Percentiles rank a stretch among this genome's conserved stretches.
Evolutionary conservation across 2,113 vertebrate genomes (phyloP).

Genomic region (Struthidea cinerea): DNA sequence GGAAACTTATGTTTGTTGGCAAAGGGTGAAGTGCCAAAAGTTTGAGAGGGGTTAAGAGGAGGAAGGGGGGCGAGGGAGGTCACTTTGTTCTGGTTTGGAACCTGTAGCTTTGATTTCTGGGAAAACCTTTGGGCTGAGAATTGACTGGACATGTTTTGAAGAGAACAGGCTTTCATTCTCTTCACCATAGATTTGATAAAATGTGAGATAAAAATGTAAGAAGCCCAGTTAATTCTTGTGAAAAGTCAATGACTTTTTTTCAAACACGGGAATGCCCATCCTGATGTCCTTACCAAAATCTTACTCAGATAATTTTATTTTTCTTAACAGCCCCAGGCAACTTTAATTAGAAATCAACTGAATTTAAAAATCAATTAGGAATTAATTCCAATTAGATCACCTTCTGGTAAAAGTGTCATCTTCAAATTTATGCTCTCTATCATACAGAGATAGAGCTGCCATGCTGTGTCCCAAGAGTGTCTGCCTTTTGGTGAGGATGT

Average conservation of each 20-base stretch:
- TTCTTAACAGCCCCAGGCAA: neutral
- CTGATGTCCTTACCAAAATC: neutral
- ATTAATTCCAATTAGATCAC: neutral
- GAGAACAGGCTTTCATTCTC: neutral
- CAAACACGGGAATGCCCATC: neutral
- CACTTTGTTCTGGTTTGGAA: neutral
- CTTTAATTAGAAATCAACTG: neutral
- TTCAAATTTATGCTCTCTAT: neutral
- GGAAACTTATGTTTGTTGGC: neutral
- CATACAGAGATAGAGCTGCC: neutral
- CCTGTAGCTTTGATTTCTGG: neutral
- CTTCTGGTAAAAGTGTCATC: neutral
- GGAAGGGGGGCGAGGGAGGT: neutral
- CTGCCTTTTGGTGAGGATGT: neutral
- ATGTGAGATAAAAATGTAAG: neutral
- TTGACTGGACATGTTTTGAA: neutral
- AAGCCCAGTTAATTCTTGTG: neutral
- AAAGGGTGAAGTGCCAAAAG: neutral
- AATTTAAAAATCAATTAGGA: neutral
- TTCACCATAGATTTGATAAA: neutral
- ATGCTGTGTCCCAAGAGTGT: neutral
- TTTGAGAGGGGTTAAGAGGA: neutral
- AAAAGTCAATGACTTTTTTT: neutral
- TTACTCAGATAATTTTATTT: neutral
- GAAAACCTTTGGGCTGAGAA: neutral